These are phyloP conservation scores for Micronycteris hirsuta DNA, from an alignment of 2,113 vertebrate genomes.

Conservation along the genomic window DNA sequence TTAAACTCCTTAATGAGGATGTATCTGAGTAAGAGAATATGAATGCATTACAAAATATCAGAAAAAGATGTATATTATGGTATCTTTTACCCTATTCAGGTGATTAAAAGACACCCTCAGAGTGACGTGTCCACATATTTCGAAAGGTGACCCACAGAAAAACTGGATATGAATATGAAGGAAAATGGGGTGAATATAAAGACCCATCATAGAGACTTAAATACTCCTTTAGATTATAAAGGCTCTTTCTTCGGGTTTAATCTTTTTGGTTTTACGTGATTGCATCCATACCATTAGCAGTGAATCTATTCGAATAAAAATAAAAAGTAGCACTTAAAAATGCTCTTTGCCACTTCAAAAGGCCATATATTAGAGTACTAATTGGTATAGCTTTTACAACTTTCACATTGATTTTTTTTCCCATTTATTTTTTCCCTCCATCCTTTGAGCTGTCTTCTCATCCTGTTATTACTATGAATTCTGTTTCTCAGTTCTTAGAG, in stretches of 20 bases:
- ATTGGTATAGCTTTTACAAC: constrained; percentile 73
- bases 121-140: background rate
- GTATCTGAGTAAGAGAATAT: background rate
- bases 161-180: background rate
- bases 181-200: background rate
- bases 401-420: constrained; percentile 48
- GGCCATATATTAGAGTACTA: constrained; percentile 71
- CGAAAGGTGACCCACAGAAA: background rate
- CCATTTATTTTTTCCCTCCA: constrained; percentile 67
- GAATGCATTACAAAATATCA: background rate
- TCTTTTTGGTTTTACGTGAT: constrained; percentile 60
- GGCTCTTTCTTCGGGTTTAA: background rate
- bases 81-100: background rate
- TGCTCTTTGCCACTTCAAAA: constrained; percentile 71
- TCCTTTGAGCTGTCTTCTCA: constrained; percentile 65
- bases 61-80: background rate
- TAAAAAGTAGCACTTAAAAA: constrained; percentile 68
- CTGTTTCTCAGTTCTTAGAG: background rate
- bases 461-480: constrained; percentile 37
- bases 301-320: constrained; percentile 63
- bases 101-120: background rate
- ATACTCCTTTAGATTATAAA: constrained; percentile 44
- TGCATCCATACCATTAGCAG: constrained; percentile 69
- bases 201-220: background rate
- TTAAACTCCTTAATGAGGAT: background rate